Base-by-base conservation (phyloP, 2,888 invertebrate species). In the Macaria liturata region DNA sequence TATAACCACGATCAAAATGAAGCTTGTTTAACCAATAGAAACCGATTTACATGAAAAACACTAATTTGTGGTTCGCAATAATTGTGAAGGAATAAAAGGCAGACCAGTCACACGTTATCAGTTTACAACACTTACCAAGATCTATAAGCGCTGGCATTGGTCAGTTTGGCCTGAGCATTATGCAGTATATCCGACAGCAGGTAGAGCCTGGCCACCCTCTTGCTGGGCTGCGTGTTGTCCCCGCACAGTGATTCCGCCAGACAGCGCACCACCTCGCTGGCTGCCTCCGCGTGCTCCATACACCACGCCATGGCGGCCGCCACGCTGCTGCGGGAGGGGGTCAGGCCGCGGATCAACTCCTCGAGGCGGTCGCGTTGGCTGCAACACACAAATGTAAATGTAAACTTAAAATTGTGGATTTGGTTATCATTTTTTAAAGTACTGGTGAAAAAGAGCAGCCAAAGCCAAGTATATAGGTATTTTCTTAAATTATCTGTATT, bases 221-320 rank as follows among this genome's bases (percentile, higher is more conserved):
- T 97, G 59, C 95, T 95, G 30, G 98, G 94, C 52, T 95, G 93
- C 0, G 98, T 98, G 72, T 94, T 91, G 5, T 92, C 82, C 70
- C 96, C 97, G 5, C 95, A 94, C 46, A 99, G 93, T 0, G 98
- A 94, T 86, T 98, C 98, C 2, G 95, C 93, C 58, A 99, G 94
- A 83, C 98, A 98, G 68, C 97, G 97, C 49, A 97, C 96, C 63
- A 99, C 86, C 92, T 99, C 99, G 78, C 97, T 97, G 3, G 99
- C 98, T 34, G 98, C 98, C 85, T 99, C 99, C 31, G 98, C 98
- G 88, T 99, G 99, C 82, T 99, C 98, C 63, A 99, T 96, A 86
- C 99, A 99, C 94, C 98, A 99, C 52, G 99, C 96, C 99, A 99
- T 99, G 9, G 96, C 97, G 81, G 98, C 98, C 5, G 96, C 98